phyloP scores from a whole-genome alignment of 2,113 vertebrate genomes.

The Falcunculus frontatus region DNA sequence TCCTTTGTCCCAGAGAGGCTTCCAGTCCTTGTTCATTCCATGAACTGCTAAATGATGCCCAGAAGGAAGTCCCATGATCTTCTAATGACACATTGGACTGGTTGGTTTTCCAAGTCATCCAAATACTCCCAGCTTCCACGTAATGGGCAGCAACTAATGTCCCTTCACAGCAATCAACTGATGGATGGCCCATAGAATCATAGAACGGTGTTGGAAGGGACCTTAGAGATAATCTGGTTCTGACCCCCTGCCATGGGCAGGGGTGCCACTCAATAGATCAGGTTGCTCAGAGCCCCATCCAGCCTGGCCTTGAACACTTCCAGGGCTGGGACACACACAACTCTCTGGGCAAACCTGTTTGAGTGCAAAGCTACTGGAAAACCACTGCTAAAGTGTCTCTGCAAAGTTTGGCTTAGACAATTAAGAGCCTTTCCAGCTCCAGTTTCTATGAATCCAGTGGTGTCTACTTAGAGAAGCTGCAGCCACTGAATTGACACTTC shows the following conservation, averaged over 20 bases:
- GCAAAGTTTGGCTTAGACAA: not conserved
- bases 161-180: not conserved
- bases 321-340: not conserved
- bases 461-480: not conserved
- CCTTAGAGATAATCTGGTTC: not conserved
- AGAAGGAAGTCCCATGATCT: not conserved
- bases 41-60: not conserved
- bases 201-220: not conserved
- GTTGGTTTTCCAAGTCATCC: not conserved
- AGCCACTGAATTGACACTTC: not conserved
- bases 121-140: not conserved
- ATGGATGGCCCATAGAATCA: not conserved
- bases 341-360: not conserved
- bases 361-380: not conserved
- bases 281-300: not conserved
- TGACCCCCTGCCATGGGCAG: not conserved
- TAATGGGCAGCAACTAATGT: not conserved
- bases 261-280: not conserved
- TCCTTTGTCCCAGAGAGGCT: not conserved
- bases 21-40: not conserved
- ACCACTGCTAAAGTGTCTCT: not conserved
- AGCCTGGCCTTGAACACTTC: not conserved
- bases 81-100: not conserved
- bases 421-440: not conserved
- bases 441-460: not conserved